A percentile compares a stretch with the other conserved stretches of the same genome.
Evolutionary conservation across 1,140 invertebrate genomes (phyloP).

Genomic region (Tribolium castaneum): DNA sequence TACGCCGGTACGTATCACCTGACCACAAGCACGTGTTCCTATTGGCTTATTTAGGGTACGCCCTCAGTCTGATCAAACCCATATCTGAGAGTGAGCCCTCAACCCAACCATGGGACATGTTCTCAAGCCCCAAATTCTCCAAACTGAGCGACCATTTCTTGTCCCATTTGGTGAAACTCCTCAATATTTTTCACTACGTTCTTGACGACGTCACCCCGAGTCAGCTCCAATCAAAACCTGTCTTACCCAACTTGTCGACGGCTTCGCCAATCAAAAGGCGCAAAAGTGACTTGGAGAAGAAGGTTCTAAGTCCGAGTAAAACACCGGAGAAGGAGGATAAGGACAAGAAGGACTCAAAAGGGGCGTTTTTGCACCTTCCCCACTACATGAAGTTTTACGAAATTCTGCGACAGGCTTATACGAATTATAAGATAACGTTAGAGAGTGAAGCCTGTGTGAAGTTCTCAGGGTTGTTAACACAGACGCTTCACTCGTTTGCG

Average conservation of each 20-base stretch:
- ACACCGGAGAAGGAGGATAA: conserved; percentile 55
- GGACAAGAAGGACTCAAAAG: conserved; percentile 66
- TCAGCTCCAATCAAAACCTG: conserved; percentile 69
- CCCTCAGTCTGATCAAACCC: conserved; percentile 22
- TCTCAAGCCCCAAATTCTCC: conserved; percentile 66
- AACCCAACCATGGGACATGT: conserved; percentile 67
- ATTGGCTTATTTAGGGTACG: background rate
- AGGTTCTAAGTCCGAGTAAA: conserved; percentile 41
- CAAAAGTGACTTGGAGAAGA: conserved; percentile 61
- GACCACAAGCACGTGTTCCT: conserved; percentile 8
- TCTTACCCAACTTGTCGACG: conserved; percentile 65
- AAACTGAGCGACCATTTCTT: conserved; percentile 72
- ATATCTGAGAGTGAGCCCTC: conserved; percentile 3
- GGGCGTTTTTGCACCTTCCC: conserved; percentile 74
- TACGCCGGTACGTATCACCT: conserved; percentile 67
- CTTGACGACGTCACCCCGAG: conserved; percentile 78
- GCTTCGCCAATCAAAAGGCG: conserved; percentile 66
- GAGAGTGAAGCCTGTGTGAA: conserved; percentile 78
- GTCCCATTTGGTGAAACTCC: conserved; percentile 74
- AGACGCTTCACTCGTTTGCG: conserved; percentile 74
- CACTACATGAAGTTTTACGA: conserved; percentile 85
- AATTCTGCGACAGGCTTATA: conserved; percentile 78
- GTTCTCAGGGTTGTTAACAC: conserved; percentile 77
- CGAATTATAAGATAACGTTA: conserved; percentile 84
- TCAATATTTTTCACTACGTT: conserved; percentile 82